These are phyloP conservation scores for Aegithalos caudatus DNA, from an alignment of 2,113 vertebrate species.

Conservation along the genomic window DNA sequence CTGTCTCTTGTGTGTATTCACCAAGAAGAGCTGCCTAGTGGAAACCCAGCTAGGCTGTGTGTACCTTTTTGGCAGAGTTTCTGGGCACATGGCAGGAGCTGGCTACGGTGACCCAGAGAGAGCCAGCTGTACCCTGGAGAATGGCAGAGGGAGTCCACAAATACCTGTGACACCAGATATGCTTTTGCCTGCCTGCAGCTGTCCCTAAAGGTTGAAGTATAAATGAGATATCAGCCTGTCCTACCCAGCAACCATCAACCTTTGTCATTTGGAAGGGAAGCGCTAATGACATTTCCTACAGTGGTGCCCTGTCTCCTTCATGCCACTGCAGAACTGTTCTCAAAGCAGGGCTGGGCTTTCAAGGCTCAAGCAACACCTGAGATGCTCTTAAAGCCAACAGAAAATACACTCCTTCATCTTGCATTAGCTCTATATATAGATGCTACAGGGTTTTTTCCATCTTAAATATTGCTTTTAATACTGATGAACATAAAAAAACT, in stretches of 20 bases:
- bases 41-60: background rate
- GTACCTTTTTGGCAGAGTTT: background rate
- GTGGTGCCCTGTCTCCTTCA: background rate
- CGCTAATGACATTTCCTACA: background rate
- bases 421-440: background rate
- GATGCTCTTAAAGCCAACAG: background rate
- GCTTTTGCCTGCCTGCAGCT: background rate
- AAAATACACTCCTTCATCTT: background rate
- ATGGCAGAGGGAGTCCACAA: background rate
- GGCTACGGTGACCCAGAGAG: background rate
- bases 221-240: background rate
- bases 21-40: background rate
- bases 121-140: background rate
- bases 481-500: background rate
- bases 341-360: background rate
- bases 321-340: background rate
- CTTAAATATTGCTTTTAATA: background rate
- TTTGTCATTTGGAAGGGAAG: background rate
- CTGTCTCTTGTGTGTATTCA: background rate
- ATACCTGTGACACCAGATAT: fast-evolving
- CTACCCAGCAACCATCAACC: background rate
- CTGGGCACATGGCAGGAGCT: background rate
- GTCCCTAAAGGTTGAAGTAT: background rate
- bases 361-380: background rate
- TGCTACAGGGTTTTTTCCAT: background rate